phyloP scores from a whole-genome alignment of 2,888 invertebrate species.

The Microdon myrmicae region DNA sequence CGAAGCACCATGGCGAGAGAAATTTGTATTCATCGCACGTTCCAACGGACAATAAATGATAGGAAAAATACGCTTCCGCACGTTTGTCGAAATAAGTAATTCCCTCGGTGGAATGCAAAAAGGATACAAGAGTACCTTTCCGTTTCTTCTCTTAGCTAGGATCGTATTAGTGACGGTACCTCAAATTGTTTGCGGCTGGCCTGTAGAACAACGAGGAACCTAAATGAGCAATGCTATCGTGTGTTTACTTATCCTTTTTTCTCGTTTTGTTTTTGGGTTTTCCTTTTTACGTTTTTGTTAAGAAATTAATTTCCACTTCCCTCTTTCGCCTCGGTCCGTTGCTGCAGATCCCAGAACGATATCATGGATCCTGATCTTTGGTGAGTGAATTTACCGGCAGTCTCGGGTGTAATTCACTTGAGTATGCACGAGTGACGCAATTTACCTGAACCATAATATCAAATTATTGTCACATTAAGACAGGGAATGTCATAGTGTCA shows the following conservation, averaged over 20 bases:
- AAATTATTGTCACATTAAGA: constrained; percentile 42
- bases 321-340: too few species aligned
- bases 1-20: not conserved
- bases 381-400: constrained; percentile 30
- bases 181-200: constrained; percentile 43
- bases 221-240: constrained; percentile 44
- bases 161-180: too few species aligned
- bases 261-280: too few species aligned
- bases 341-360: too few species aligned
- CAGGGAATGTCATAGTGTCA: constrained; percentile 32
- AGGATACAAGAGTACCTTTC: constrained; percentile 20
- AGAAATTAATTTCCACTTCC: constrained; percentile 34
- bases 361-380: not conserved
- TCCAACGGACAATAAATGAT: constrained; percentile 39
- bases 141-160: constrained; percentile 30
- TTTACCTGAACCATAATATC: constrained; percentile 33
- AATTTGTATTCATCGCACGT: constrained; percentile 40
- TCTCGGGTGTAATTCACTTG: constrained; percentile 37
- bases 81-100: constrained; percentile 50
- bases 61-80: constrained; percentile 35
- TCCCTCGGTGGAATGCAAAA: constrained; percentile 26
- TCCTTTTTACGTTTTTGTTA: too few species aligned
- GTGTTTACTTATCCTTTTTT: constrained; percentile 25
- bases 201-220: constrained; percentile 33
- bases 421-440: constrained; percentile 24